Base-by-base conservation (phyloP, 1,140 invertebrate species). In the Calycopis cecrops region DNA sequence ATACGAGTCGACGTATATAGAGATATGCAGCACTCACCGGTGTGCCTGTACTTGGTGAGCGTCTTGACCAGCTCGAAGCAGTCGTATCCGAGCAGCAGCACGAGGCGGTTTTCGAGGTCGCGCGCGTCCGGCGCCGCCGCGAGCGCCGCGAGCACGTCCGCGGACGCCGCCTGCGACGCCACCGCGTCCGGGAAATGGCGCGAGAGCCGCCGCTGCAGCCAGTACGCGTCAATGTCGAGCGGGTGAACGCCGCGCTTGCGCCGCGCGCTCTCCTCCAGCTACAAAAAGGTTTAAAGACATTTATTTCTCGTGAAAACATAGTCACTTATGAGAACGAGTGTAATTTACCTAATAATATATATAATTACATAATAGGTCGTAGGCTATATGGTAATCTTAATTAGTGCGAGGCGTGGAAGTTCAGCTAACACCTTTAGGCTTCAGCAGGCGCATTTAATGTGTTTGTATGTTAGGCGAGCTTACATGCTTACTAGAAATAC, bases 31-130 rank as follows among this genome's bases (percentile, higher is more conserved):
- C 6, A 89, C 92, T 91, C 89, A 94, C 94, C 97, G 92, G 98
- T 99, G 65, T 97, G 93, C 28, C 98, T 89, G 76, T 99, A 92
- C 69, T 98, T 96, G 71, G 98, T 95, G 0, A 99, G 87, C 7
- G 96, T 90, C 87, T 98, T 99, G 37, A 99, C 99, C 60, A 99
- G 98, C 71, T 99, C 97, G 88, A 99, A 99, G 74, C 97, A 97
- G 73, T 98, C 96, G 69, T 97, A 99, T 1, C 98, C 98, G 9
- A 99, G 90, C 48, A 99, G 87, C 14, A 98, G 79, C 0, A 99
- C 98, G 4, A 99, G 90, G 72, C 98, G 94, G 88, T 98, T 99
- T 89, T 99, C 99, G 85, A 96, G 95, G 69, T 99, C 98, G 33
- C 97, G 88, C 79, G 99, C 98, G 89, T 99, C 97, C 2, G 91